Evolutionary conservation across 2,113 vertebrate species (phyloP).

Genomic region (Pithys albifrons): DNA sequence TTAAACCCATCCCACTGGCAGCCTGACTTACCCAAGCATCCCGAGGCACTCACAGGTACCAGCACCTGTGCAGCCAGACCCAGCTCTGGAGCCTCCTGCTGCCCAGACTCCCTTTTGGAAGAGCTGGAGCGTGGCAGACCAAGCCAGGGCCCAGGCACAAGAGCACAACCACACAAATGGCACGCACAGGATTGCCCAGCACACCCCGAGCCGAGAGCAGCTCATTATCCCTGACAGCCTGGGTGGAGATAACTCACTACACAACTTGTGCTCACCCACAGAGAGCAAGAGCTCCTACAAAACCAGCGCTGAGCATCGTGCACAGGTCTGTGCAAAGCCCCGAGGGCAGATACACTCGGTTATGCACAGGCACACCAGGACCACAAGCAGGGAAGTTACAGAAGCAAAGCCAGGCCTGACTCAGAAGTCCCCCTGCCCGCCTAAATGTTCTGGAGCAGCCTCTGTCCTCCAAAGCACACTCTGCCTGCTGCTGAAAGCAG

Average conservation of each 20-base stretch:
- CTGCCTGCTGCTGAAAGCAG: neutral
- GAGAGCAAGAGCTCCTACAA: neutral
- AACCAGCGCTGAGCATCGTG: neutral
- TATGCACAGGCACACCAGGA: neutral
- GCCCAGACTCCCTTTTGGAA: neutral
- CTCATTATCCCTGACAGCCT: fast-evolving
- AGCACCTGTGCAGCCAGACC: neutral
- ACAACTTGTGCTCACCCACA: neutral
- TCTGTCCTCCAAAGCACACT: neutral
- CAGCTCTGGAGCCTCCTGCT: neutral
- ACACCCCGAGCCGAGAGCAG: neutral
- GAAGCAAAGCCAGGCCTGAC: neutral
- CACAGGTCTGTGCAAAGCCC: neutral
- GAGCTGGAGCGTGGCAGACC: neutral
- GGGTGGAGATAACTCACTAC: no score
- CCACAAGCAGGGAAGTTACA: neutral
- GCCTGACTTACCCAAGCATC: neutral
- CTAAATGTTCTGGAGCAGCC: neutral
- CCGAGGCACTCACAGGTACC: neutral
- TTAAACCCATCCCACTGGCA: neutral
- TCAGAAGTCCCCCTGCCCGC: neutral
- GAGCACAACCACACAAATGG: neutral
- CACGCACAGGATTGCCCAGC: neutral
- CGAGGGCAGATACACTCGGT: neutral
- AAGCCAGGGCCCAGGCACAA: neutral